Conservation (phyloP, 2,888 invertebrate species). For the Dasypolia templi region DNA sequence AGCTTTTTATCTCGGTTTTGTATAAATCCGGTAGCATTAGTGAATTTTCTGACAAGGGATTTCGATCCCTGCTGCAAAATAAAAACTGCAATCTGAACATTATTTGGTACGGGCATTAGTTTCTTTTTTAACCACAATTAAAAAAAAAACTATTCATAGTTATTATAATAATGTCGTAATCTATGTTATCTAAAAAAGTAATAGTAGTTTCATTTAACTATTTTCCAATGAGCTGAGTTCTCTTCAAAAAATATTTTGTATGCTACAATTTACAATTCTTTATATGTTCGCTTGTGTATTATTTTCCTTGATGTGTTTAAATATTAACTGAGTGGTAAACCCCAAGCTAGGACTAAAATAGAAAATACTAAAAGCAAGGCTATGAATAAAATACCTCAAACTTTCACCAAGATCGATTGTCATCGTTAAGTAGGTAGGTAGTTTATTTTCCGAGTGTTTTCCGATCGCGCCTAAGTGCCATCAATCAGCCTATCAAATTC, state of each 20-base stretch:
- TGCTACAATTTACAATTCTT: too few relatives aligned
- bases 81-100: not conserved
- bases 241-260: not conserved
- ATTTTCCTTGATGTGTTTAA: not conserved
- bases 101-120: not conserved
- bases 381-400: not conserved
- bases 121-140: not conserved
- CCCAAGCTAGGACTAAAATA: not conserved
- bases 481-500: conserved; percentile 41
- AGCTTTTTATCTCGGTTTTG: not conserved
- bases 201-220: not conserved
- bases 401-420: conserved; percentile 9
- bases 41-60: conserved; percentile 13
- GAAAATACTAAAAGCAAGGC: not conserved
- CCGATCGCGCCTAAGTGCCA: conserved; percentile 44
- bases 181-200: not conserved
- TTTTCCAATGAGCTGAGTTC: not conserved
- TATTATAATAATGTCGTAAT: not conserved
- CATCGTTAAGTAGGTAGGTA: conserved; percentile 11
- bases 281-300: not conserved
- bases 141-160: not conserved
- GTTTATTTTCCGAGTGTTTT: conserved; percentile 26
- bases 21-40: not conserved
- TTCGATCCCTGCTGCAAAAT: not conserved
- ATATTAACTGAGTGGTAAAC: not conserved